Evolutionary conservation across 2,113 vertebrate species (phyloP), one percentile per base, ranked within the genome.

Genomic region (Caracal caracal): DNA sequence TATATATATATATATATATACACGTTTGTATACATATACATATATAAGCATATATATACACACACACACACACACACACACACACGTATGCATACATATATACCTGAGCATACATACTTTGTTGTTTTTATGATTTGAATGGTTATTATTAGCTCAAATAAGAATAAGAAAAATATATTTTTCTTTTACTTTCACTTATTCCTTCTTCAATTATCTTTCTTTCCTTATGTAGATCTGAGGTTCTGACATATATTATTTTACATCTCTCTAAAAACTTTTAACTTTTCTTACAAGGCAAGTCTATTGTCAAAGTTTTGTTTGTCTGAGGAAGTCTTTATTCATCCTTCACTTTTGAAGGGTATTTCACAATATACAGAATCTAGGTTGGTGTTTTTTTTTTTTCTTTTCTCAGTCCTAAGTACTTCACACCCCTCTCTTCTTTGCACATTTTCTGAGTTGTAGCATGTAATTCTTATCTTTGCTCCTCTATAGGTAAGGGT

Each of bases 81-180:
- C 5, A 10, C 19, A n/a, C 5, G 3, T 71, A 9, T 37, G 1
- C 0, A 68, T 6, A 17, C 5, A 19, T n/a, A 43, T 7, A 80
- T 24, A 56, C 19, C 33, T 79, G 56, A 79, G 76, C 30, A 79
- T 51, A 51, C 76, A 51, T 22, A n/a, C 75, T 51, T 2, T 49
- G 28, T 78, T 79, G 47, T 30, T 79, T 33, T 11, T 49, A 47
- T 49, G 33, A 28, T 75, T 43, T 6, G 24, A 75, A 75, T 75
- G 24, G 65, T n/a, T 66, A 43, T 73, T 73, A 24, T 75, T 75
- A 73, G 37, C 24, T 40, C 13, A 75, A 47, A 75, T 75, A 75
- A 43, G 70, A 43, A 28, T 75, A 75, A 75, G 40, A 75, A 75
- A 43, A 75, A 75, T 73, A 26, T 26, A 43, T 16, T 51, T 79